A percentile compares a stretch with the other conserved stretches of the same genome.
Evolutionary conservation across 2,888 invertebrate species (phyloP).

Genomic region (Nemoura dubitans): DNA sequence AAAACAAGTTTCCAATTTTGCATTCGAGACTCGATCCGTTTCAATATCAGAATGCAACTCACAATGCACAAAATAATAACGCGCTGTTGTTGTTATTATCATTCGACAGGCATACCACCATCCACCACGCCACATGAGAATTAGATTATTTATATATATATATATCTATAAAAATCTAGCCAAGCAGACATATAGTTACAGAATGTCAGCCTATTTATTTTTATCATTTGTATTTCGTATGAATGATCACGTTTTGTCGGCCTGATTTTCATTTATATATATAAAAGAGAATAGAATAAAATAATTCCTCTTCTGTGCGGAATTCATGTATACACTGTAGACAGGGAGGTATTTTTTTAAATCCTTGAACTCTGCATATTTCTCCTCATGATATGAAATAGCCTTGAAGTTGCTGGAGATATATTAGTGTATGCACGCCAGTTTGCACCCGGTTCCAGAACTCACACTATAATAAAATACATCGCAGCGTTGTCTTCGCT

Average conservation of each 20-base stretch:
- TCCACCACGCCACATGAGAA: neutral
- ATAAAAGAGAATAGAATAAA: neutral
- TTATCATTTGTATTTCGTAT: neutral
- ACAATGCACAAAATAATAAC: neutral
- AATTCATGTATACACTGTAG: neutral
- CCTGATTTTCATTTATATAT: neutral
- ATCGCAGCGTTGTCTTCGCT: neutral
- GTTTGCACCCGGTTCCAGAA: neutral
- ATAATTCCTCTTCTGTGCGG: neutral
- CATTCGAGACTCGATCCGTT: neutral
- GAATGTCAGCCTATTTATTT: neutral
- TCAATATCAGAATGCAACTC: neutral
- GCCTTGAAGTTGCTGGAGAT: neutral
- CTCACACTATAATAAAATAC: neutral
- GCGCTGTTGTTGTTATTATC: neutral
- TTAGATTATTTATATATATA: neutral
- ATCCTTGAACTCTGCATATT: neutral
- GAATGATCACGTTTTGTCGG: neutral
- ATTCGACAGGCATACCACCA: neutral
- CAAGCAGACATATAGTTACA: neutral
- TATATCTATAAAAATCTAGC: neutral
- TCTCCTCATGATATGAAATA: neutral
- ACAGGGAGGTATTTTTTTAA: neutral
- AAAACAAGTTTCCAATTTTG: neutral
- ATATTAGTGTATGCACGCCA: no score